Evolutionary conservation across 1,140 invertebrate genomes (phyloP), one percentile per base, ranked within the genome.

Genomic region (Venturia canescens): DNA sequence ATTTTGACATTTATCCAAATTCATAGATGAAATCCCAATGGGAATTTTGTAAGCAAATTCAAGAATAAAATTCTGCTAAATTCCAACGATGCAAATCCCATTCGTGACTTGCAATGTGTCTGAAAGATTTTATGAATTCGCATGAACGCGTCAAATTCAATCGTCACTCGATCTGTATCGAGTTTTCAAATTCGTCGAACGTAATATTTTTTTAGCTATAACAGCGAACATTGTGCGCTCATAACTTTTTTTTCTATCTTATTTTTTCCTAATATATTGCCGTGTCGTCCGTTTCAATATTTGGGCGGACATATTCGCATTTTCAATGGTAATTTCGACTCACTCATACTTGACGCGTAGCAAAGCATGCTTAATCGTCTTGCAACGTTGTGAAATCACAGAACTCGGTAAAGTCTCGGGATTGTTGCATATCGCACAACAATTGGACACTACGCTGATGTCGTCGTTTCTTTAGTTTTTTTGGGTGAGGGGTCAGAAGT

Each of bases 371-470:
- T 3, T 34, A 34, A 34, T 34, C 31, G 31, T 78, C 26, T 78
- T 53, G n/a, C 16, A 80, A 57, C 13, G 34, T 78, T 21, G 29
- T 63, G n/a, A 34, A 26, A 69, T n/a, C n/a, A n/a, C n/a, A n/a
- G n/a, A n/a, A n/a, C n/a, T n/a, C n/a, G n/a, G n/a, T n/a, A n/a
- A n/a, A n/a, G n/a, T n/a, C n/a, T n/a, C n/a, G n/a, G n/a, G n/a
- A n/a, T 21, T 63, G 66, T 75, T 82, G 86, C 80, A 71, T 86
- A 83, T 88, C 82, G 80, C 83, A 87, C 80, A 89, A 85, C 80
- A 86, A n/a, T 86, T 88, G 76, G 86, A 87, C 88, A 86, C 86
- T 86, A 89, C 86, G 87, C 88, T 89, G 89, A 90, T 87, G 90
- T 89, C 86, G 82, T 88, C 79, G 60, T 23, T 3, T 23, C 1